These are phyloP conservation scores for Tinea trinotella DNA, from an alignment of 2,888 invertebrate genomes.

Conservation along the genomic window DNA sequence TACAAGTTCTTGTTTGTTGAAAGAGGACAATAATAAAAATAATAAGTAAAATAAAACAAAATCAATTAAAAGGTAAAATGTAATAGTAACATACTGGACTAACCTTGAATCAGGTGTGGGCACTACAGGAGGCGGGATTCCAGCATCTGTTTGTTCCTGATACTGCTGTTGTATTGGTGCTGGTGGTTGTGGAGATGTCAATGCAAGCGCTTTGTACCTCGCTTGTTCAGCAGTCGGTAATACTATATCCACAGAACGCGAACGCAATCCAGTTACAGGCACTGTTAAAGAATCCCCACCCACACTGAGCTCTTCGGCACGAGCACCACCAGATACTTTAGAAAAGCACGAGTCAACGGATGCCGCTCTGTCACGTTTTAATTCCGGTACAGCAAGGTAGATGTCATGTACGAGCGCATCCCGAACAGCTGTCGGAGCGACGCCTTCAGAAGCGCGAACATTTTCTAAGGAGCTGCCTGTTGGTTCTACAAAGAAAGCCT, in stretches of 20 bases:
- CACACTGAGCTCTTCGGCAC: conserved; percentile 80
- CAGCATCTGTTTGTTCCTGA: conserved; percentile 33
- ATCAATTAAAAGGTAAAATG: too few species aligned
- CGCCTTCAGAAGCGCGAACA: conserved; percentile 70
- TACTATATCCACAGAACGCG: conserved; percentile 90
- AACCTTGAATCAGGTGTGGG: conserved; percentile 43
- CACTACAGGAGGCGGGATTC: conserved; percentile 28
- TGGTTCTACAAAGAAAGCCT: conserved; percentile 85
- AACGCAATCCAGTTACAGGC: conserved; percentile 81
- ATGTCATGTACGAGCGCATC: conserved; percentile 77
- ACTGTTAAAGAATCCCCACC: conserved; percentile 76
- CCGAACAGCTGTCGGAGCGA: conserved; percentile 37
- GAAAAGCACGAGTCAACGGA: conserved; percentile 91
- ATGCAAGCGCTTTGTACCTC: conserved; percentile 85
- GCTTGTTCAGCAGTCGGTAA: conserved; percentile 89
- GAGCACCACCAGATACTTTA: conserved; percentile 79
- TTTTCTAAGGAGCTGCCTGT: conserved; percentile 81
- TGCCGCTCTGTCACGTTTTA: conserved; percentile 88
- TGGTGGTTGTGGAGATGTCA: conserved; percentile 69
- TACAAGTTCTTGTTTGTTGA: too few species aligned
- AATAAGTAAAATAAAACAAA: conserved; percentile 23
- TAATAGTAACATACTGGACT: too few species aligned
- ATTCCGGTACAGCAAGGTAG: conserved; percentile 85
- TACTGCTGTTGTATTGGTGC: conserved; percentile 29
- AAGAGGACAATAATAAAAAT: too few species aligned